Evolutionary conservation across 2,113 vertebrate genomes (phyloP).

Genomic region (Pedetes capensis): DNA sequence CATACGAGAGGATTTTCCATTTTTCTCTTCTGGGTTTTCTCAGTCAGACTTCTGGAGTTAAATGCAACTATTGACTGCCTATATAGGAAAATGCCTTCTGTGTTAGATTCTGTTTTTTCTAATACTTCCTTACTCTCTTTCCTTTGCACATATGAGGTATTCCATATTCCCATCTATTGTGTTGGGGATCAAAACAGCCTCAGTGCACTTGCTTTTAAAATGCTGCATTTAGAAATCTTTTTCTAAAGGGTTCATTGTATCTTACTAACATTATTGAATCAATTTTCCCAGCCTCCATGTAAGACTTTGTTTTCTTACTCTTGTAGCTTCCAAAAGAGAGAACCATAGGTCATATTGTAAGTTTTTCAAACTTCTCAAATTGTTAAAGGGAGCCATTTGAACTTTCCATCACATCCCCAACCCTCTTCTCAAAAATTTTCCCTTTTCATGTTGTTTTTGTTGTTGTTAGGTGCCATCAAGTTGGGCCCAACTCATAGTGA

Average conservation of each 20-base stretch:
- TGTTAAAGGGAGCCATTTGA: neutral
- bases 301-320: neutral
- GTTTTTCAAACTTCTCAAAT: neutral
- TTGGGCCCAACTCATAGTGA: too few relatives aligned
- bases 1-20: neutral
- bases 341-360: neutral
- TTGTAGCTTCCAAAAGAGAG: neutral
- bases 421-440: neutral
- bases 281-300: neutral
- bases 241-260: neutral
- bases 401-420: neutral
- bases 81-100: neutral
- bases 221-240: neutral
- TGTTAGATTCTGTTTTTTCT: neutral
- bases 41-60: neutral
- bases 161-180: neutral
- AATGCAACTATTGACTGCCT: neutral
- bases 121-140: neutral
- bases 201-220: neutral
- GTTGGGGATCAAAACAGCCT: neutral
- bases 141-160: neutral
- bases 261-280: neutral
- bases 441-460: neutral
- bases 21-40: constrained; percentile 3
- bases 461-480: too few relatives aligned